Evolutionary conservation across 2,113 vertebrate species (phyloP), one percentile per base, ranked within the genome.

Genomic region (Paraplagusia blochii): DNA sequence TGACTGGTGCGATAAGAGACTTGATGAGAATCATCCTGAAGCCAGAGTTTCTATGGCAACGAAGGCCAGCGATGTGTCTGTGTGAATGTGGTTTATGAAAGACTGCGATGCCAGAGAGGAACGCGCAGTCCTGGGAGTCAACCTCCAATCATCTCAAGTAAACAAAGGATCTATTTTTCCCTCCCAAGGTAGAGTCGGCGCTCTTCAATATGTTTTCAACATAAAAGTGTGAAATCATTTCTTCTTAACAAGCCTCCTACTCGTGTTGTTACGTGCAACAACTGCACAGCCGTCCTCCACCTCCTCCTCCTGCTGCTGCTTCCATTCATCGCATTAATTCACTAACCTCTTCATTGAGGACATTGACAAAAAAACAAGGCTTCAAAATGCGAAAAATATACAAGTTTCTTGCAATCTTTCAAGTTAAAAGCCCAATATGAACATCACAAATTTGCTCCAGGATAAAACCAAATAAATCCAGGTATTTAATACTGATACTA

Each of bases 1-100:
- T 53, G 61, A 63, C 63, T 66, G 75, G 66, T 66, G 14, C 17
- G 19, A 77, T 75, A 65, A 66, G 52, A 52, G 2, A 36, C 62
- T 63, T 69, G 64, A 83, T 86, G 59, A 43, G 52, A 81, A 77
- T 80, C 72, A 56, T 69, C 58, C 70, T 66, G 43, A 63, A 76
- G 57, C 35, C 63, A 58, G 72, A 69, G 85, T 85, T 86, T 63
- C 84, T 73, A 89, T 84, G 80, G 87, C 76, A 87, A 89, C 85
- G 1, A 68, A 83, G 68, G 74, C 72, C 68, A 18, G 53, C 49
- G 58, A 54, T 43, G 43, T 63, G 58, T 39, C 13, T 66, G 58
- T 49, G 58, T 44, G 65, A 33, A 9, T 58, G 57, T 60, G 58
- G 57, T 66, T 47, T 47, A 33, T 60, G 69, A 69, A 44, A 48